A percentile compares a stretch with the other conserved stretches of the same genome.
Evolutionary conservation across 2,113 vertebrate species (phyloP).

Genomic region (Phalacrocorax aristotelis): DNA sequence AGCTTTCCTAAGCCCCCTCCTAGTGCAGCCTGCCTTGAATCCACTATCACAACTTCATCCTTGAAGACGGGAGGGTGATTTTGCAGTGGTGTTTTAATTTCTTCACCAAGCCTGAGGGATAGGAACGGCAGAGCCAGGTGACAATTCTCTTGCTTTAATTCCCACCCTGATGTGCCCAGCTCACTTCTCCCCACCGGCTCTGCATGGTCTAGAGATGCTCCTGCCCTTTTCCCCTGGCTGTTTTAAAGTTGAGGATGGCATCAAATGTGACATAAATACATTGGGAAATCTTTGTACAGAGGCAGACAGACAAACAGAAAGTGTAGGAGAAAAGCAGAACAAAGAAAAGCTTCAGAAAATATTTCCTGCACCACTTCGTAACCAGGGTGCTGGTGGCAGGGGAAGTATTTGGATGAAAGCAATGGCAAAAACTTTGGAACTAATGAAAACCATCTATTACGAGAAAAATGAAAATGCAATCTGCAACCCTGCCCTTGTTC

Average conservation of each 20-base stretch:
- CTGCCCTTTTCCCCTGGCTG: neutral
- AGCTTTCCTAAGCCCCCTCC: neutral
- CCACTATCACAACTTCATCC: neutral
- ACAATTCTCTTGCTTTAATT: neutral
- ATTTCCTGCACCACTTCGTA: neutral
- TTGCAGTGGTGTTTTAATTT: neutral
- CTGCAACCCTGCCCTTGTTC: neutral
- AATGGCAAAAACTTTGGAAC: neutral
- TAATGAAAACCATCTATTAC: neutral
- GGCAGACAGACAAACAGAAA: neutral
- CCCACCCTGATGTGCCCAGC: neutral
- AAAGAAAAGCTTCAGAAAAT: neutral
- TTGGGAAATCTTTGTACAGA: neutral
- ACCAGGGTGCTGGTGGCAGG: fast-evolving
- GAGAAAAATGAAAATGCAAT: neutral
- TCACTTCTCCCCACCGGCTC: neutral
- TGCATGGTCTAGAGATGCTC: neutral
- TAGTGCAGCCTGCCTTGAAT: neutral
- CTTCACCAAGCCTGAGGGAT: neutral
- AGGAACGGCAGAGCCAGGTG: neutral
- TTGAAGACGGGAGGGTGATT: neutral
- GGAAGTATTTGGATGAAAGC: neutral
- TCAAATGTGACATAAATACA: neutral
- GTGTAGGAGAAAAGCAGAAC: neutral
- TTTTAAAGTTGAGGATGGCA: neutral